Percentiles rank a stretch among this genome's conserved stretches.
These are phyloP conservation scores for Penaeus japonicus DNA, from an alignment of 1,140 invertebrate species.

Conservation along the genomic window DNA sequence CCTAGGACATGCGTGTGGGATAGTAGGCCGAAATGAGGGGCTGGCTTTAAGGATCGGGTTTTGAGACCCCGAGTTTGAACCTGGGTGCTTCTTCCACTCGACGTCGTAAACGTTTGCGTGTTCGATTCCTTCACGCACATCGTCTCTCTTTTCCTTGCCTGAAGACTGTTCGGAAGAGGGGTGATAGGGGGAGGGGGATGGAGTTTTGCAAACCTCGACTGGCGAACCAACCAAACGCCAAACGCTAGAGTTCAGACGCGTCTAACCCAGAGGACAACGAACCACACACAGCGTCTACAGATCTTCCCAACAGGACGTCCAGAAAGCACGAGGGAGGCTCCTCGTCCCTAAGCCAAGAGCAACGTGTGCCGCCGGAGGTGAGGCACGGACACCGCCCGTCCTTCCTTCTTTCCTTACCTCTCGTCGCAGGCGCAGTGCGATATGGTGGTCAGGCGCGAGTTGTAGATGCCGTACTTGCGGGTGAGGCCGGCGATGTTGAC, in stretches of 20 bases:
- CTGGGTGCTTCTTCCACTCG: not conserved
- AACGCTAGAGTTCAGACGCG: no score
- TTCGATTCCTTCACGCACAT: no score
- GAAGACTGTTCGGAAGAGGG: no score
- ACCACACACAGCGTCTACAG: no score
- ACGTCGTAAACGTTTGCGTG: no score
- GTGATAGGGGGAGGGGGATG: no score
- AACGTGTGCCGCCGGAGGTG: not conserved
- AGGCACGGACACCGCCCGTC: not conserved
- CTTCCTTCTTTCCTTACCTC: conserved; percentile 70
- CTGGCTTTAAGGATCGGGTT: not conserved
- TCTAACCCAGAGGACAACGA: no score
- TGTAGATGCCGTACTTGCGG: conserved; percentile 74
- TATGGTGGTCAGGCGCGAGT: conserved; percentile 82
- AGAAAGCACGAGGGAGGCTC: no score
- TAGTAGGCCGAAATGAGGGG: not conserved
- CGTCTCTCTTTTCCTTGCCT: no score
- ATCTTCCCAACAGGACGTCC: no score
- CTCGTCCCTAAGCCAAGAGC: not conserved
- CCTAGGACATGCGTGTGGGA: conserved; percentile 55
- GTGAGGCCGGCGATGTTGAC: conserved; percentile 75
- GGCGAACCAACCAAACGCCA: no score
- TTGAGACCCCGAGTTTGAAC: not conserved
- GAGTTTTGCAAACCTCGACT: no score
- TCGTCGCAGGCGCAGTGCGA: conserved; percentile 86